These are phyloP conservation scores for Shargacucullia verbasci DNA, from an alignment of 2,888 invertebrate species.

Conservation along the genomic window DNA sequence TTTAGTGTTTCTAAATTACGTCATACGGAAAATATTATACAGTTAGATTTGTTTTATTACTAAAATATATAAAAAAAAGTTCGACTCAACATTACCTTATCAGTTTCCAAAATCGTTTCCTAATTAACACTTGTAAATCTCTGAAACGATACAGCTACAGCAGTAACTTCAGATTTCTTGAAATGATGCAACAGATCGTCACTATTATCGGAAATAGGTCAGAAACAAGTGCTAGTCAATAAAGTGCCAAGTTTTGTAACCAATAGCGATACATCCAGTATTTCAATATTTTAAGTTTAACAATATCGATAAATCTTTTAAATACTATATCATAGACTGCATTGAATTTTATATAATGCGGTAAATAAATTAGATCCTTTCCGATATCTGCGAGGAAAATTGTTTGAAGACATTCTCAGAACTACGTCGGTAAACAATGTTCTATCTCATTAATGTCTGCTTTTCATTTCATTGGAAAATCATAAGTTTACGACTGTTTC, in stretches of 20 bases:
- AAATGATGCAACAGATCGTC: slow-evolving; percentile 29
- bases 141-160: slow-evolving; percentile 16
- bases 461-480: neutral
- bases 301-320: neutral
- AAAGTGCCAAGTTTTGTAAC: too few species aligned
- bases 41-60: neutral
- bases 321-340: neutral
- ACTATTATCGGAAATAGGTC: slow-evolving; percentile 29
- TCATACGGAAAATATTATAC: slow-evolving; percentile 16
- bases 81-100: slow-evolving; percentile 6
- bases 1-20: slow-evolving; percentile 24
- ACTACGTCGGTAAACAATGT: too few species aligned
- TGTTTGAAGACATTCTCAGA: neutral
- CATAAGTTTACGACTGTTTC: slow-evolving; percentile 1
- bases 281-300: too few species aligned
- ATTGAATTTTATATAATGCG: neutral
- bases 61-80: neutral
- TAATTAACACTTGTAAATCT: slow-evolving; percentile 29
- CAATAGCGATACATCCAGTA: too few species aligned
- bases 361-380: neutral
- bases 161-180: slow-evolving; percentile 34
- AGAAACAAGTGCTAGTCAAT: slow-evolving; percentile 33
- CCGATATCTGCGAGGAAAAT: neutral
- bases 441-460: neutral
- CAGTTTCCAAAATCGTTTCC: slow-evolving; percentile 5